phyloP scores from a whole-genome alignment of 2,797 vertebrate species.

The Acanthurus leucopareius region DNA sequence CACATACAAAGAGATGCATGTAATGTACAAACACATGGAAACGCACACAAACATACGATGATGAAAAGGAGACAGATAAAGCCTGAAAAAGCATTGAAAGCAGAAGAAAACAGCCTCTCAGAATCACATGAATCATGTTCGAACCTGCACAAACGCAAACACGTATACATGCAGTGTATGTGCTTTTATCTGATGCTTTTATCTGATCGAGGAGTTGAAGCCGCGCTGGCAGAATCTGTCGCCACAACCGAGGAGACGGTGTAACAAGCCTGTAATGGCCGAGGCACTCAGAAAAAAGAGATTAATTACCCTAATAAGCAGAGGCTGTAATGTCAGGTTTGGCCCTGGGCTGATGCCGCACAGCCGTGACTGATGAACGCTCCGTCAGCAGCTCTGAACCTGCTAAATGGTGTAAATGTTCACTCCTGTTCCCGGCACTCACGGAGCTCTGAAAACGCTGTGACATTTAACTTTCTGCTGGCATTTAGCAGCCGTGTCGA shows the following conservation, averaged over 20 bases:
- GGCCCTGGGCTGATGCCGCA: not conserved
- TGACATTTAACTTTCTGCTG: slow-evolving; percentile 43
- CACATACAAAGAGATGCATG: slow-evolving; percentile 17
- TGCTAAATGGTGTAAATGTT: not conserved
- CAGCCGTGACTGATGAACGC: not conserved
- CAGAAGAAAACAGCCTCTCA: slow-evolving; percentile 1
- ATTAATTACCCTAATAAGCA: slow-evolving; percentile 23
- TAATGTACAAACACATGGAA: not conserved
- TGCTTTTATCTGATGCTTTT: slow-evolving; percentile 18
- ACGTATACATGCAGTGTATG: not conserved
- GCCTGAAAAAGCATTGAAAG: not conserved
- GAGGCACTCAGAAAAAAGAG: not conserved
- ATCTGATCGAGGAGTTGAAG: slow-evolving; percentile 10
- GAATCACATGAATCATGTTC: not conserved
- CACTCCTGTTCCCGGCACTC: not conserved
- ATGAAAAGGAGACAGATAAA: not conserved
- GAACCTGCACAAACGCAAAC: not conserved
- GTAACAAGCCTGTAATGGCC: not conserved
- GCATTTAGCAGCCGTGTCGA: slow-evolving; percentile 18
- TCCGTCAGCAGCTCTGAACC: not conserved
- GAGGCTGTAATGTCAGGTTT: slow-evolving; percentile 4
- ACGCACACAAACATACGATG: not conserved
- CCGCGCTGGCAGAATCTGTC: not conserved
- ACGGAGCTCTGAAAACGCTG: not conserved
- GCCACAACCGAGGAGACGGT: not conserved